Evolutionary conservation across 2,113 vertebrate species (phyloP).

Genomic region (Nannospalax galili): DNA sequence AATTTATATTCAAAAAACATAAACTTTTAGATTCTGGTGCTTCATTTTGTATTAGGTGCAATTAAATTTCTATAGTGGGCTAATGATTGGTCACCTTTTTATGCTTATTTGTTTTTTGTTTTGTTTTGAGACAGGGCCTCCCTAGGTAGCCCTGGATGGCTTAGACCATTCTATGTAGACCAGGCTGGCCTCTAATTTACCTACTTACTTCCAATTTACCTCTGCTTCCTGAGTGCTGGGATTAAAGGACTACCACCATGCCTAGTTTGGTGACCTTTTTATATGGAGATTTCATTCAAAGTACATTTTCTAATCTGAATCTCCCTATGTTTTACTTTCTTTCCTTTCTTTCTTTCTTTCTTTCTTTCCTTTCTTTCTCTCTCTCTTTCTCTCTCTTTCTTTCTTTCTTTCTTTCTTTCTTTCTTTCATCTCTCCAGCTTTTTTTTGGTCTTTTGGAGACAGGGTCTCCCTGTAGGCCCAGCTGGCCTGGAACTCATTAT

Average conservation of each 20-base stretch:
- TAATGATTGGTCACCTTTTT: not conserved
- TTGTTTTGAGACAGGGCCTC: not conserved
- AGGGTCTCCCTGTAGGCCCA: no score
- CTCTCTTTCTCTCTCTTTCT: no score
- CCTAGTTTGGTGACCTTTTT: not conserved
- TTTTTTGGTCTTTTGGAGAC: no score
- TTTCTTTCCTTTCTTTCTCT: no score
- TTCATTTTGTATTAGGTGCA: constrained; percentile 25
- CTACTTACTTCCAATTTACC: not conserved
- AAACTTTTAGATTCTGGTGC: not conserved
- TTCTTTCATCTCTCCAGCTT: no score
- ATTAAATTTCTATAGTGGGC: constrained; percentile 2
- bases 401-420: no score
- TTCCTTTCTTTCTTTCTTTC: no score
- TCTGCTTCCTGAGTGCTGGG: not conserved
- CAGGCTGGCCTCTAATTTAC: not conserved
- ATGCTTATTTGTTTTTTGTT: not conserved
- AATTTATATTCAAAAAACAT: constrained; percentile 19
- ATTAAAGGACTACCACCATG: not conserved
- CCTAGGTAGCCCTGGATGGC: not conserved
- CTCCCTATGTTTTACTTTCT: not conserved
- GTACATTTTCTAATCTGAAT: constrained; percentile 30
- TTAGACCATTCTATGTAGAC: not conserved
- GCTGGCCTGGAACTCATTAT: no score
- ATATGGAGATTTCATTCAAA: constrained; percentile 3